Conservation (phyloP, 2,113 vertebrate genomes). For the Paradisaea rubra region DNA sequence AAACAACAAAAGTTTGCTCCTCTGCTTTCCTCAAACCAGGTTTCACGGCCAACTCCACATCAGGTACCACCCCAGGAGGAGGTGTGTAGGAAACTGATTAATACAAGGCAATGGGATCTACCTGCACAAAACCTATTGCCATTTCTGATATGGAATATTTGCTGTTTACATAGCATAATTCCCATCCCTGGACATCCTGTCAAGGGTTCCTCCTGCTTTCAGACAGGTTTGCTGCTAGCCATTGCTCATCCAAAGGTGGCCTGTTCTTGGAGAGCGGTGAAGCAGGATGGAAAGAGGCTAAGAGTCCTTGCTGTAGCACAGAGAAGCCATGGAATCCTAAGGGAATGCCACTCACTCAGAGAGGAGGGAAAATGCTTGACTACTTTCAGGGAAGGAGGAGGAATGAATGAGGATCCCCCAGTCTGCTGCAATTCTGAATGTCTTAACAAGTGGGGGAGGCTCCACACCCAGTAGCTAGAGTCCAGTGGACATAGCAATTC, state of each 20-base stretch:
- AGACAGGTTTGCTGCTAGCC: neutral
- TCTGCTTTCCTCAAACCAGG: neutral
- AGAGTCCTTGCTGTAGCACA: neutral
- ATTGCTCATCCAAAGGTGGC: neutral
- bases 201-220: neutral
- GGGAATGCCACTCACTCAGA: neutral
- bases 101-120: neutral
- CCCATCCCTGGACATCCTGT: neutral
- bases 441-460: neutral
- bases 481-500: neutral
- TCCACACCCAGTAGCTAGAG: neutral
- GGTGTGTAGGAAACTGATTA: neutral
- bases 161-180: neutral
- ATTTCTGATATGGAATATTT: neutral
- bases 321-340: neutral
- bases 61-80: neutral
- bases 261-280: neutral
- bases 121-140: neutral
- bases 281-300: neutral
- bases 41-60: neutral
- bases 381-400: neutral
- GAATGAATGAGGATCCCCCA: neutral
- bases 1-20: neutral
- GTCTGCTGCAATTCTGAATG: neutral
- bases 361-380: accelerated